Percentiles rank a stretch among this genome's conserved stretches.
Conservation (phyloP, 2,113 vertebrate species). For the Pholis gunnellus region DNA sequence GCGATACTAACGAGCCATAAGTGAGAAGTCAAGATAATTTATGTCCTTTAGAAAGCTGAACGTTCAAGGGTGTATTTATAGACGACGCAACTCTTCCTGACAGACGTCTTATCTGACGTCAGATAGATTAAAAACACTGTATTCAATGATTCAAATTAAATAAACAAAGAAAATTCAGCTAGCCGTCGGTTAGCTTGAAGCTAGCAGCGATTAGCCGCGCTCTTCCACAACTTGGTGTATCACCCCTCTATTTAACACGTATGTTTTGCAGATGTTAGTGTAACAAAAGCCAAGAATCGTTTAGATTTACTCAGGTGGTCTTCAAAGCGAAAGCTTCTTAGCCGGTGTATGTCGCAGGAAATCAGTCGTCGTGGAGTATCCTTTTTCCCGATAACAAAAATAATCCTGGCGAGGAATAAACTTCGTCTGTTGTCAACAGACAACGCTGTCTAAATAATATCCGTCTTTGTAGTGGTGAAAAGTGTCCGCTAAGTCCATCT, state of each 20-base stretch:
- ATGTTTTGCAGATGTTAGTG: neutral
- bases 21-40: conserved; percentile 69
- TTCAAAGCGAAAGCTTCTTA: conserved; percentile 40
- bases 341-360: conserved; percentile 76
- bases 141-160: conserved; percentile 13
- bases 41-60: conserved; percentile 53
- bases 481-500: conserved; percentile 60
- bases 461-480: conserved; percentile 48
- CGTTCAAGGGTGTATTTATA: neutral
- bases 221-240: neutral
- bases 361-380: conserved; percentile 45
- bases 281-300: neutral
- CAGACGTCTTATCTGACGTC: neutral
- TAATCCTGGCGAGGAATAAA: neutral
- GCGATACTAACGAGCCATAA: conserved; percentile 75
- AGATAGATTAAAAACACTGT: neutral
- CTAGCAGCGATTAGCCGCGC: conserved; percentile 34
- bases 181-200: conserved; percentile 52
- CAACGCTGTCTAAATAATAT: conserved; percentile 30
- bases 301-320: conserved; percentile 7
- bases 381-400: conserved; percentile 1
- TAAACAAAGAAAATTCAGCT: conserved; percentile 50
- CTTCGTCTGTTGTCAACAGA: neutral
- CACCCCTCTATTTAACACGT: neutral
- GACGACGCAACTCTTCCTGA: neutral